Evolutionary conservation across 2,113 vertebrate genomes (phyloP), one percentile per base, ranked within the genome.

Genomic region (Myotis davidii): DNA sequence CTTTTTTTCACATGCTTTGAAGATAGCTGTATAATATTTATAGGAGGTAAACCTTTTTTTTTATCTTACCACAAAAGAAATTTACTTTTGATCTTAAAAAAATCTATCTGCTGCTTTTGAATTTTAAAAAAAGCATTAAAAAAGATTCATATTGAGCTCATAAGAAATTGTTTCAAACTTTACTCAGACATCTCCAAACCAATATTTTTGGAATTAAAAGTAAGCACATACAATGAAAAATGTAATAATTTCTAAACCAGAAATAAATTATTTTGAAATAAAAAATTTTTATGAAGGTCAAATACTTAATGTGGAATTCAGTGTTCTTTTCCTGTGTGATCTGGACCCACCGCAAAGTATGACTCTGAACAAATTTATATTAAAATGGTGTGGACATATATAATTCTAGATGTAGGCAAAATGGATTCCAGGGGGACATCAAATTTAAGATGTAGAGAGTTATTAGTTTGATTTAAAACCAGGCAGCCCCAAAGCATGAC

Each of bases 141-240:
- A 79, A 7, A 93, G 29, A 87, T 90, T 96, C 17, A 77, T 92
- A 92, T 78, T 92, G 70, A 77, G 61, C 50, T 85, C 86, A 78
- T 59, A 87, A 93, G 90, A 96, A 93, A 77, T 83, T 86, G 11
- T 94, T 95, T 90, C 79, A 92, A 92, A 37, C 48, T 96, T 97
- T 96, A 92, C 42, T 65, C 34, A 91, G 11, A 59, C 9, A 87
- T 76, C 18, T 56, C 52, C 54, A 95, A 95, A 83, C 27, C 45
- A 89, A 42, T 85, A 91, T 67, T 81, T 96, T 96, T 91, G 73
- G 79, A 93, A 90, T 64, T 77, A 5, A 86, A 91, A 95, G 83
- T 82, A 84, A 88, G 91, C 34, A 95, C 32, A 83, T 72, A 54
- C n/a, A 81, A 88, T 81, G 74, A 95, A 83, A 94, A 74, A 76